Conservation (phyloP, 2,113 vertebrate species). For the Columbina picui region DNA sequence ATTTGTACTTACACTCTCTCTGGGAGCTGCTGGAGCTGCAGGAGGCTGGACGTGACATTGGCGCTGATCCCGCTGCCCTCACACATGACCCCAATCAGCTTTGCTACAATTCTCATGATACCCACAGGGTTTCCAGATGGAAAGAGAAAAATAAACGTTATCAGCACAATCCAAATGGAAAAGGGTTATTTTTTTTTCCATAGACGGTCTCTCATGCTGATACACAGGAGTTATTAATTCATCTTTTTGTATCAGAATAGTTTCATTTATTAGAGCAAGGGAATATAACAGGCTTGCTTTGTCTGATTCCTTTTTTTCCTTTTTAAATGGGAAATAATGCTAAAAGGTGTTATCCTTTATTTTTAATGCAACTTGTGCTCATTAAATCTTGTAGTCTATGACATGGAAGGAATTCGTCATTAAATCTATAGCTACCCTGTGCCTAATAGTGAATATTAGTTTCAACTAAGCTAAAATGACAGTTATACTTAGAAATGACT, state of each 20-base stretch:
- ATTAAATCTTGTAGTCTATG: not conserved
- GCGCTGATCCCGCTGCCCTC: constrained; percentile 72
- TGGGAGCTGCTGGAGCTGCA: constrained; percentile 55
- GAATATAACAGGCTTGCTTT: not conserved
- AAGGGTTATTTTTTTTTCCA: not conserved
- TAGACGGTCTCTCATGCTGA: not conserved
- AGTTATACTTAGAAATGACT: not conserved
- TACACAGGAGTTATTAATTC: constrained; percentile 7
- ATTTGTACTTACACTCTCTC: constrained; percentile 72
- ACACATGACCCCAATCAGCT: constrained; percentile 71
- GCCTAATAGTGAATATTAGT: not conserved
- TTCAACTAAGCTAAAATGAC: not conserved
- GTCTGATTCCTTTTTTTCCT: not conserved
- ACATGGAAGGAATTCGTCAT: not conserved
- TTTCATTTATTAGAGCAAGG: not conserved
- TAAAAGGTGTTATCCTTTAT: not conserved
- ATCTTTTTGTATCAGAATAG: not conserved
- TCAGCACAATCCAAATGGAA: constrained; percentile 51
- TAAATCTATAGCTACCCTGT: not conserved
- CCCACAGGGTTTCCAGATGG: constrained; percentile 65
- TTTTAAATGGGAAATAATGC: not conserved
- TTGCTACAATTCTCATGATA: constrained; percentile 67
- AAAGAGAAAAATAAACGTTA: constrained; percentile 59
- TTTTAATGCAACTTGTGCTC: not conserved
- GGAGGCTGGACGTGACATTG: constrained; percentile 69